Evolutionary conservation across 2,888 invertebrate species (phyloP).

Genomic region (Drosophila kambysellisi): DNA sequence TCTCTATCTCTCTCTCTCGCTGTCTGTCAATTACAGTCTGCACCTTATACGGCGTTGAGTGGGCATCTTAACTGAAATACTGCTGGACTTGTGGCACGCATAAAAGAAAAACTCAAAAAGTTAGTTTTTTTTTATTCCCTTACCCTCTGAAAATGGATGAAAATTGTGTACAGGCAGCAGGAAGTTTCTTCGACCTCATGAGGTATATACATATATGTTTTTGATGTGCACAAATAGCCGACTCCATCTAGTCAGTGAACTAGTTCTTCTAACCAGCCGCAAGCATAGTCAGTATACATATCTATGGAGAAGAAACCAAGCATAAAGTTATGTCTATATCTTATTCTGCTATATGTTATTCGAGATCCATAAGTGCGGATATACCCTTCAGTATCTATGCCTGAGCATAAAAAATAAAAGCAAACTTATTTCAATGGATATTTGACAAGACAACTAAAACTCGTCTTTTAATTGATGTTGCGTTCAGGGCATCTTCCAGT

Average conservation of each 20-base stretch:
- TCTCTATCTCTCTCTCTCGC: neutral
- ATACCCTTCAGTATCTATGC: neutral
- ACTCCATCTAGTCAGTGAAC: neutral
- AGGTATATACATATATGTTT: neutral
- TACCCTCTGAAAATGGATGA: neutral
- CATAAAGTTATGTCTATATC: neutral
- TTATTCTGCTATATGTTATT: no score
- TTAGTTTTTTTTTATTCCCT: constrained; percentile 30
- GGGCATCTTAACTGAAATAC: constrained; percentile 15
- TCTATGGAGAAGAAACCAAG: neutral
- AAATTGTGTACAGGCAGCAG: neutral
- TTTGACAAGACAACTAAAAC: neutral
- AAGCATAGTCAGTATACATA: neutral
- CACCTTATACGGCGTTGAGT: constrained; percentile 24
- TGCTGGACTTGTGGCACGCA: constrained; percentile 28
- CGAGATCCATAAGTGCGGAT: neutral
- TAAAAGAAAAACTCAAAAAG: constrained; percentile 52
- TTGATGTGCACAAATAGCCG: neutral
- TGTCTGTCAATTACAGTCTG: constrained; percentile 59
- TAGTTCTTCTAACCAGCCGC: neutral
- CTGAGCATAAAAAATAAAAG: neutral
- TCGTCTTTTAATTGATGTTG: neutral
- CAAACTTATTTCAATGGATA: neutral
- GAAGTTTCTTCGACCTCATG: neutral
- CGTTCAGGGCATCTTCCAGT: neutral